A percentile compares a stretch with the other conserved stretches of the same genome.
Evolutionary conservation across 2,797 vertebrate species (phyloP).

Genomic region (Sebastes steindachneri): DNA sequence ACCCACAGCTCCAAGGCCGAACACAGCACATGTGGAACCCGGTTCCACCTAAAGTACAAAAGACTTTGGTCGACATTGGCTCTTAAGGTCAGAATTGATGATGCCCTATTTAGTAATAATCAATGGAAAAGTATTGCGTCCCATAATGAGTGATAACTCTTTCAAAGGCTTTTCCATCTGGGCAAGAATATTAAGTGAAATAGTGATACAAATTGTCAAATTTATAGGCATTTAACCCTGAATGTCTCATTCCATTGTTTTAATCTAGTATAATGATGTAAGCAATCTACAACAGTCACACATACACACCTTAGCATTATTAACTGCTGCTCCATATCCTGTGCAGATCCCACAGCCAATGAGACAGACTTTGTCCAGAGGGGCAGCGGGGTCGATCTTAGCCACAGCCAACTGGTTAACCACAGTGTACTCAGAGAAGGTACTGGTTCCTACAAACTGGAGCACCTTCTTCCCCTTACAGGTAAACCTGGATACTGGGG

Average conservation of each 20-base stretch:
- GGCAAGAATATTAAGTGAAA: background rate
- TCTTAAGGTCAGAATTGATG: background rate
- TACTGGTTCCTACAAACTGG: slow-evolving; percentile 93
- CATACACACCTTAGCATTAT: slow-evolving; percentile 88
- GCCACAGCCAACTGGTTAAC: slow-evolving; percentile 89
- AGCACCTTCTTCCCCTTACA: slow-evolving; percentile 90
- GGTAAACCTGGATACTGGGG: slow-evolving; percentile 84
- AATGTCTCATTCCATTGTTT: too few relatives aligned
- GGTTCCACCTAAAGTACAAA: slow-evolving; percentile 85
- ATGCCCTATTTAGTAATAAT: background rate
- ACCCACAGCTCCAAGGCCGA: slow-evolving; percentile 94
- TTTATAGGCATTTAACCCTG: background rate
- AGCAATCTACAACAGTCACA: background rate
- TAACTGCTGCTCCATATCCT: slow-evolving; percentile 94
- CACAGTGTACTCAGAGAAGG: slow-evolving; percentile 95
- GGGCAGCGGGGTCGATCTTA: slow-evolving; percentile 90
- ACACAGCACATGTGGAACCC: slow-evolving; percentile 92
- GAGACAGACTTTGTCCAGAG: slow-evolving; percentile 93
- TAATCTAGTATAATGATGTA: too few relatives aligned
- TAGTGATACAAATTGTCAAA: background rate
- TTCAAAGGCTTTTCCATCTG: background rate
- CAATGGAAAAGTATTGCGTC: background rate
- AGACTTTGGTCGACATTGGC: background rate
- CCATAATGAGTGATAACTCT: background rate
- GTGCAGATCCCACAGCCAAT: slow-evolving; percentile 93